Evolutionary conservation across 2,113 vertebrate genomes (phyloP), one percentile per base, ranked within the genome.

Genomic region (Otus sunia): DNA sequence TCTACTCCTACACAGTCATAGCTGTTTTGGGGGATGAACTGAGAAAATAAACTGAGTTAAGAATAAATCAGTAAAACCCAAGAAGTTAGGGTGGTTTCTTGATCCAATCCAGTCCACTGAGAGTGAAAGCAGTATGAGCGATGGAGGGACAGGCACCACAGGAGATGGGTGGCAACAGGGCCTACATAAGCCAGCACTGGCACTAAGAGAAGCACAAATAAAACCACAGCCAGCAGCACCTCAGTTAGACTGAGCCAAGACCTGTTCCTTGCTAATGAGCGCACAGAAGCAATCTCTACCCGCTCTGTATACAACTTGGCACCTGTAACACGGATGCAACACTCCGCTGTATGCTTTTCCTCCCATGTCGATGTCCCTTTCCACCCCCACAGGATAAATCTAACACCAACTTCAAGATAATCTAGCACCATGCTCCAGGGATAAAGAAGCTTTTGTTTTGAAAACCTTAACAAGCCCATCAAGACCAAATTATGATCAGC

Each of bases 361-460:
- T 68, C 15, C 39, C 53, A 45, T 8, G n/a, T 0, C 0, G 37
- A 39, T 53, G 20, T 0, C 5, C 18, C 23, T 21, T 69, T 45
- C 14, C 30, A 58, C 4, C 4, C 3, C 3, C 16, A 6, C 13
- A 62, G n/a, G 4, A 69, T 3, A 15, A 73, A 69, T n/a, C 22
- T 14, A 79, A 64, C n/a, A 69, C 9, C 10, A 67, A 1, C n/a
- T 63, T 71, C 47, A 68, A 50, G 37, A 81, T 60, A 36, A 49
- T 32, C 67, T 72, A 64, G 86, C 14, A 49, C 8, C n/a, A 22
- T 12, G 29, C 22, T 59, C 39, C 79, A 92, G 27, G 19, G 11
- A 87, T 19, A 86, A 55, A 91, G n/a, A 3, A 62, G n/a, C 20
- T 74, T 94, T 49, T 1, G 8, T 83, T 88, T 6, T 5, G 37